These are phyloP conservation scores for Ceramica pisi DNA, from an alignment of 2,888 invertebrate genomes.

Conservation along the genomic window DNA sequence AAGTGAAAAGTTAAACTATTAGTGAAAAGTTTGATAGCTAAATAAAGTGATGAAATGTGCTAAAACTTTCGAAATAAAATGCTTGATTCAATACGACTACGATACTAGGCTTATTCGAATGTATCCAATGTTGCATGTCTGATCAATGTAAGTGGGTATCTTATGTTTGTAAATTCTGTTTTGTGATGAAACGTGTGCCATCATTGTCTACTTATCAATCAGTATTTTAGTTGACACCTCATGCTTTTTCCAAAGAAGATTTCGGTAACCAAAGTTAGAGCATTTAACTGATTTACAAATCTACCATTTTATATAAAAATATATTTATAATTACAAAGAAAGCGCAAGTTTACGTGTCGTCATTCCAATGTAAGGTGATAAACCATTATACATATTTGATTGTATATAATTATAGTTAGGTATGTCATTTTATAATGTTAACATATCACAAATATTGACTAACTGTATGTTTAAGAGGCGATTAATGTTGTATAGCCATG, in stretches of 20 bases:
- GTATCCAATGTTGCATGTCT: conserved; percentile 58
- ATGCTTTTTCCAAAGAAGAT: conserved; percentile 72
- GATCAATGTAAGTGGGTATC: conserved; percentile 47
- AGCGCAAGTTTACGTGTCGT: conserved; percentile 41
- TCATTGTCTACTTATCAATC: conserved; percentile 52
- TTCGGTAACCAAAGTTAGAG: conserved; percentile 71
- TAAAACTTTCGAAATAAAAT: conserved; percentile 63
- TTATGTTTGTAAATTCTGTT: conserved; percentile 39
- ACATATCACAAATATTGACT: conserved; percentile 61
- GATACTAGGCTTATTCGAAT: conserved; percentile 54
- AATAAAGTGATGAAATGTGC: conserved; percentile 60
- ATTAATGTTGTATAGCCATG: conserved; percentile 46
- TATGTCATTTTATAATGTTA: conserved; percentile 52
- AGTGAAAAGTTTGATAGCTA: conserved; percentile 53
- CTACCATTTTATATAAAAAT: conserved; percentile 46
- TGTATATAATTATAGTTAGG: conserved; percentile 58
- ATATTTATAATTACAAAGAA: conserved; percentile 44
- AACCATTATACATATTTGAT: conserved; percentile 48
- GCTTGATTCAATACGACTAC: conserved; percentile 53
- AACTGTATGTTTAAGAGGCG: conserved; percentile 41
- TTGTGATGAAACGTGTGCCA: conserved; percentile 72
- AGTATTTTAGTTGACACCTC: conserved; percentile 69
- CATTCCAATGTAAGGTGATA: conserved; percentile 63
- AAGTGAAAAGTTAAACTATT: conserved; percentile 46
- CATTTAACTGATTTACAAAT: conserved; percentile 52